Conservation (phyloP, 2,797 vertebrate genomes). For the Scolopax bukidnonensis region DNA sequence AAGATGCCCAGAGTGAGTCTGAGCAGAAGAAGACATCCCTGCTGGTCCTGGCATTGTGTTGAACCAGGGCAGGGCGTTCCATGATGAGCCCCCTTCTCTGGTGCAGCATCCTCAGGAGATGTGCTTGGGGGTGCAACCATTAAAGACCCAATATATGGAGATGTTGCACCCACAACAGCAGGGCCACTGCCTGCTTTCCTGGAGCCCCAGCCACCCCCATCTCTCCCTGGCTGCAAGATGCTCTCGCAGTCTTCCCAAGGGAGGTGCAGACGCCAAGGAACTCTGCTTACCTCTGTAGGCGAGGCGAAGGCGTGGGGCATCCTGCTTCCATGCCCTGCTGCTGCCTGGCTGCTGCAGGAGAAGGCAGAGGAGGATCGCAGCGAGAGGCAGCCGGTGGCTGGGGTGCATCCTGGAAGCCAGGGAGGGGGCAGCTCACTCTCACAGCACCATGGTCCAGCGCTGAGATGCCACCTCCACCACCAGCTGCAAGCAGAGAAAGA, state of each 20-base stretch:
- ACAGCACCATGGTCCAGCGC: background rate
- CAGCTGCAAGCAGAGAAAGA: slow-evolving; percentile 20
- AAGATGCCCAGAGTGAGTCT: background rate
- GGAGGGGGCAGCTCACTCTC: background rate
- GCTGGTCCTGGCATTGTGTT: rapidly evolving
- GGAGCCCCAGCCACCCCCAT: background rate
- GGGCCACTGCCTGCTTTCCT: background rate
- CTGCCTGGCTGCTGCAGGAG: slow-evolving; percentile 19
- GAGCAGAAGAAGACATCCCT: background rate
- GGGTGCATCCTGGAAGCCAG: background rate
- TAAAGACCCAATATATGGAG: rapidly evolving
- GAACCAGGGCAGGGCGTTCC: background rate
- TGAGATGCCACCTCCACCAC: rapidly evolving
- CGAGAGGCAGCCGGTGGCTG: background rate
- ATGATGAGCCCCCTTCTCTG: background rate
- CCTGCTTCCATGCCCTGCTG: slow-evolving; percentile 35
- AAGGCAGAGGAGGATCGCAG: background rate
- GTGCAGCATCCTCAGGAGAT: background rate
- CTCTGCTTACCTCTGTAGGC: slow-evolving; percentile 54
- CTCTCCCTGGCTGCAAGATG: rapidly evolving
- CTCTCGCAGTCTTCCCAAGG: background rate
- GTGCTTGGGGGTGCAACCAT: background rate
- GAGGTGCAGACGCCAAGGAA: background rate
- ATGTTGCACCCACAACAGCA: rapidly evolving
- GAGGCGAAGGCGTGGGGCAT: slow-evolving; percentile 47